Evolutionary conservation across 2,888 invertebrate genomes (phyloP).

Genomic region (Sceliomorpha sp.): DNA sequence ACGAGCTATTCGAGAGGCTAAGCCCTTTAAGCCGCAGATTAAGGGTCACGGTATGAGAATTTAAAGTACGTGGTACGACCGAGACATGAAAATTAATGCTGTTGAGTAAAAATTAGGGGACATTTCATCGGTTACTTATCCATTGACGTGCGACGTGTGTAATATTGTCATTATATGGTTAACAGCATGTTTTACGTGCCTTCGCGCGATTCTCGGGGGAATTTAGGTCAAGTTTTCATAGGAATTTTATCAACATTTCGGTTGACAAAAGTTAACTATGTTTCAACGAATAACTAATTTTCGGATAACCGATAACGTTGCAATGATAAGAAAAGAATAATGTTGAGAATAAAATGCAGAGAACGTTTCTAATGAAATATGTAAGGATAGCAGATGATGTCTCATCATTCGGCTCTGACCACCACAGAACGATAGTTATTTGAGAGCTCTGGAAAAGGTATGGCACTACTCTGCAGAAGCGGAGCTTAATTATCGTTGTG

Average conservation of each 20-base stretch:
- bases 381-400: conserved; percentile 62
- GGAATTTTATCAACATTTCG: too few species aligned
- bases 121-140: conserved; percentile 25
- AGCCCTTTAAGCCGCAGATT: conserved; percentile 77
- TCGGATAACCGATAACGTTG: too few species aligned
- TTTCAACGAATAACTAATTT: background rate
- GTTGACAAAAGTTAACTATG: background rate
- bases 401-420: conserved; percentile 55
- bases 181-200: too few species aligned
- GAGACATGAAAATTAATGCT: conserved; percentile 49
- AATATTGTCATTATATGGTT: conserved; percentile 35
- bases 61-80: conserved; percentile 69
- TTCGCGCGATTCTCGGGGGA: too few species aligned
- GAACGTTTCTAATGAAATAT: conserved; percentile 64
- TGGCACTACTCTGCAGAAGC: conserved; percentile 19
- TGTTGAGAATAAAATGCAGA: conserved; percentile 26
- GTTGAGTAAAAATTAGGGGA: conserved; percentile 35
- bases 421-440: conserved; percentile 41
- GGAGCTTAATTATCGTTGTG: conserved; percentile 63
- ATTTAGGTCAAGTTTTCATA: too few species aligned
- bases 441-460: conserved; percentile 32
- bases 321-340: conserved; percentile 27
- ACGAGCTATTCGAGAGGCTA: conserved; percentile 79
- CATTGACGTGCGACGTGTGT: too few species aligned
- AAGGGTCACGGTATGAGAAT: conserved; percentile 73